A percentile compares a stretch with the other conserved stretches of the same genome.
phyloP scores from a whole-genome alignment of 2,888 invertebrate genomes.

The Aleiodes alternator region DNA sequence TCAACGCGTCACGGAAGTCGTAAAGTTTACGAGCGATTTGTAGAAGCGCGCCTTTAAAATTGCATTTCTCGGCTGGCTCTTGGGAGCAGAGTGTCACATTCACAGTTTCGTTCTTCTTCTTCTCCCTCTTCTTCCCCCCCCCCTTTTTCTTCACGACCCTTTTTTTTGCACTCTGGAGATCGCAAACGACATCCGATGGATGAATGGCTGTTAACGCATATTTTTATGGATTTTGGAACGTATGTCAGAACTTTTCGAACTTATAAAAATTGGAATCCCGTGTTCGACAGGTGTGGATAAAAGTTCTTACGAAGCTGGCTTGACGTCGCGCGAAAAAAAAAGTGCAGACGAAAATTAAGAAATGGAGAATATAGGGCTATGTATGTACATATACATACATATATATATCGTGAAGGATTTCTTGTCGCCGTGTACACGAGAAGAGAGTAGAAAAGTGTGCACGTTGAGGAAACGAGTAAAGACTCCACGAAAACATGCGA shows the following conservation, averaged over 20 bases:
- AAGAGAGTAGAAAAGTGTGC: not conserved
- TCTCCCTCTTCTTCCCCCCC: too few relatives aligned
- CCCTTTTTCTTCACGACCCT: too few relatives aligned
- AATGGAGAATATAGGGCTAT: not conserved
- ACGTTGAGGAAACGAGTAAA: conserved; percentile 26
- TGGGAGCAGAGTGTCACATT: conserved; percentile 25
- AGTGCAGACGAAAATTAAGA: conserved; percentile 7
- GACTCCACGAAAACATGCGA: conserved; percentile 52
- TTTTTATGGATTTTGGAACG: conserved; percentile 17
- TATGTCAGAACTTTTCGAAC: not conserved
- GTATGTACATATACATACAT: conserved; percentile 3
- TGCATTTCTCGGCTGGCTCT: conserved; percentile 50
- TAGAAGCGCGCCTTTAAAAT: conserved; percentile 53
- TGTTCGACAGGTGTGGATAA: conserved; percentile 21
- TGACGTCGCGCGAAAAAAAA: not conserved
- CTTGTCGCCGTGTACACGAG: conserved; percentile 2
- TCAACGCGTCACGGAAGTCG: conserved; percentile 46
- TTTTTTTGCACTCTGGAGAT: too few relatives aligned
- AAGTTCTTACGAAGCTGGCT: not conserved
- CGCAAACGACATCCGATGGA: conserved; percentile 27
- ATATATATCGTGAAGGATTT: not conserved
- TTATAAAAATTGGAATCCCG: conserved; percentile 2
- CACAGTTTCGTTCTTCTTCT: conserved; percentile 7
- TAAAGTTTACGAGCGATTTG: conserved; percentile 59
- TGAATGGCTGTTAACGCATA: conserved; percentile 32